Base-by-base conservation (phyloP, 2,888 invertebrate genomes). In the Zaprionus bogoriensis region DNA sequence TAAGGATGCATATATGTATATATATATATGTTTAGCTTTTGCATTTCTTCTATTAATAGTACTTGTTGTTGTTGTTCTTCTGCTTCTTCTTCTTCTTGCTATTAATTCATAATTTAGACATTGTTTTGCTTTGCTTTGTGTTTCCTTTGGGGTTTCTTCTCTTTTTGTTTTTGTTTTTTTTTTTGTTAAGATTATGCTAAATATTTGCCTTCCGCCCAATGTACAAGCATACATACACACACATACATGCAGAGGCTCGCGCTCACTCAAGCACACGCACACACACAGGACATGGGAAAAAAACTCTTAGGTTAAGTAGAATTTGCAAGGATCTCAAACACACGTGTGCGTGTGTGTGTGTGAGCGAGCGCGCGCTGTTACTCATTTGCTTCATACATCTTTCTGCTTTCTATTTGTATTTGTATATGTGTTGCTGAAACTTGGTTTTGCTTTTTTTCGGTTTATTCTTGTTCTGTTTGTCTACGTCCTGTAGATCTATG, bases 41-140 rank as follows among this genome's bases (percentile, higher is more conserved):
- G 9, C n/a, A n/a, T n/a, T n/a, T n/a, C n/a, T n/a, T n/a, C n/a
- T n/a, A n/a, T 36, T 36, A 36, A 36, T 36, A 36, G 17, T 45
- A 14, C 41, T 14, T 46, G 57, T 58, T 38, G 17, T 55, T 38
- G 28, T 45, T n/a, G 27, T 52, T 39, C 22, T 57, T 54, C 73
- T 71, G 36, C 22, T 57, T 54, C 73, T 71, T 79, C 62, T 66
- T 73, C 64, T 76, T 53, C 58, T 77, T 65, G 57, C 58, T 76
- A 64, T 74, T 70, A 73, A 80, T 77, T 74, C 67, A 75, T 83
- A 73, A 50, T 57, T 75, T 79, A 77, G 67, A 74, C 68, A 67
- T 81, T n/a, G n/a, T n/a, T n/a, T 71, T 78, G 70, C 54, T 85
- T 66, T 70, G 48, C 51, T 64, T 64, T 67, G 27, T 52, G 36